Percentiles rank a stretch among this genome's conserved stretches.
These are phyloP conservation scores for Apeira syringaria DNA, from an alignment of 2,888 invertebrate genomes.

Conservation along the genomic window DNA sequence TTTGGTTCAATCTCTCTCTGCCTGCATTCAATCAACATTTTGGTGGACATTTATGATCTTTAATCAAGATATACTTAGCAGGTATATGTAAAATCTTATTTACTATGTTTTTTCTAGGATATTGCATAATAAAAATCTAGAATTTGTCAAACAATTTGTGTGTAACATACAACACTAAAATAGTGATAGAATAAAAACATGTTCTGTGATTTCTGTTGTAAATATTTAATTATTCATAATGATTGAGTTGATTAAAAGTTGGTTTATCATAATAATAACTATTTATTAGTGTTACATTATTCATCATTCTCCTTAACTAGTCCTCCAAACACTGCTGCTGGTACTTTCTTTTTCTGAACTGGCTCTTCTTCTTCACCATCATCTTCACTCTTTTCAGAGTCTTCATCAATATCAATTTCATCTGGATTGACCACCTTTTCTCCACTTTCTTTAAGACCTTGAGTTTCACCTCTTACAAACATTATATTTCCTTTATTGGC, in stretches of 20 bases:
- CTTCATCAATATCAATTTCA: constrained; percentile 93
- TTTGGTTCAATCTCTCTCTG: too few relatives aligned
- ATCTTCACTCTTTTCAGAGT: constrained; percentile 86
- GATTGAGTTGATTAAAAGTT: constrained; percentile 60
- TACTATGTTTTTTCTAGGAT: too few relatives aligned
- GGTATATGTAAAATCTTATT: too few relatives aligned
- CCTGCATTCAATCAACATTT: too few relatives aligned
- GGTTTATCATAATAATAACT: constrained; percentile 45
- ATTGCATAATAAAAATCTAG: too few relatives aligned
- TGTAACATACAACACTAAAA: constrained; percentile 23
- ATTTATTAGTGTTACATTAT: constrained; percentile 15
- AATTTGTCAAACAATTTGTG: constrained; percentile 1
- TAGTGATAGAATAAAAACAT: constrained; percentile 40
- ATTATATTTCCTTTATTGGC: constrained; percentile 86
- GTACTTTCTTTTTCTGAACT: constrained; percentile 93
- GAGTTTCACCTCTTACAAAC: constrained; percentile 95
- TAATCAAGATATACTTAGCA: too few relatives aligned
- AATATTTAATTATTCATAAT: constrained; percentile 59
- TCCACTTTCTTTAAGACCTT: constrained; percentile 86
- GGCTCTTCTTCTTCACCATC: constrained; percentile 87
- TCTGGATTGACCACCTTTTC: constrained; percentile 92
- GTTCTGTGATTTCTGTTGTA: constrained; percentile 72
- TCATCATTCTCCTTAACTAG: constrained; percentile 69
- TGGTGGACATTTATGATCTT: too few relatives aligned
- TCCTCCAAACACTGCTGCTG: constrained; percentile 96